A percentile compares a stretch with the other conserved stretches of the same genome.
These are phyloP conservation scores for Sphyrna mokarran DNA, from an alignment of 2,113 vertebrate genomes.

Conservation along the genomic window DNA sequence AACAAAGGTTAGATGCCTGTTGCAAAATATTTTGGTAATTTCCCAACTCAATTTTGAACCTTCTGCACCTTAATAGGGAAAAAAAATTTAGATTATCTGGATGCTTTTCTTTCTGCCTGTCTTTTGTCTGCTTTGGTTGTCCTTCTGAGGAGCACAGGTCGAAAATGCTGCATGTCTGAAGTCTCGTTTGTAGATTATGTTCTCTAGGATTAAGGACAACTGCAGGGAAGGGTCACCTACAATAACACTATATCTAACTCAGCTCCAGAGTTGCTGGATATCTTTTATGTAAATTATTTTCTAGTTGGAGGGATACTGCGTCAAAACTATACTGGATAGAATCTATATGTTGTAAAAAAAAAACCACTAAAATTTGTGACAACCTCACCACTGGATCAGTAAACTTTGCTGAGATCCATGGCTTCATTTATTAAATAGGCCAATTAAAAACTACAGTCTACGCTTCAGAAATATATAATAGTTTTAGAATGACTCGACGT, in stretches of 20 bases:
- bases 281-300: not conserved
- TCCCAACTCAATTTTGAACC: not conserved
- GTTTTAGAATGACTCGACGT: not conserved
- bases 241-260: not conserved
- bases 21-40: not conserved
- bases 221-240: not conserved
- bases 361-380: not conserved
- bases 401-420: not conserved
- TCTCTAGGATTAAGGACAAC: not conserved
- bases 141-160: not conserved
- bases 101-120: not conserved
- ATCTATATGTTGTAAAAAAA: not conserved
- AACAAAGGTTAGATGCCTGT: not conserved
- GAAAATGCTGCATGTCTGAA: not conserved
- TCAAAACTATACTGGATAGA: not conserved
- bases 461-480: not conserved
- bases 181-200: not conserved
- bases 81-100: not conserved
- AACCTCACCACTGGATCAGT: not conserved
- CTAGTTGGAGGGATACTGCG: not conserved
- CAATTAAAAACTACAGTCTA: not conserved
- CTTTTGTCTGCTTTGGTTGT: not conserved
- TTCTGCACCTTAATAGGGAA: not conserved
- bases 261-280: not conserved
- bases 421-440: conserved; percentile 11